Percentiles rank a stretch among this genome's conserved stretches.
These are phyloP conservation scores for Timema cristinae DNA, from an alignment of 2,888 invertebrate genomes.

Conservation along the genomic window DNA sequence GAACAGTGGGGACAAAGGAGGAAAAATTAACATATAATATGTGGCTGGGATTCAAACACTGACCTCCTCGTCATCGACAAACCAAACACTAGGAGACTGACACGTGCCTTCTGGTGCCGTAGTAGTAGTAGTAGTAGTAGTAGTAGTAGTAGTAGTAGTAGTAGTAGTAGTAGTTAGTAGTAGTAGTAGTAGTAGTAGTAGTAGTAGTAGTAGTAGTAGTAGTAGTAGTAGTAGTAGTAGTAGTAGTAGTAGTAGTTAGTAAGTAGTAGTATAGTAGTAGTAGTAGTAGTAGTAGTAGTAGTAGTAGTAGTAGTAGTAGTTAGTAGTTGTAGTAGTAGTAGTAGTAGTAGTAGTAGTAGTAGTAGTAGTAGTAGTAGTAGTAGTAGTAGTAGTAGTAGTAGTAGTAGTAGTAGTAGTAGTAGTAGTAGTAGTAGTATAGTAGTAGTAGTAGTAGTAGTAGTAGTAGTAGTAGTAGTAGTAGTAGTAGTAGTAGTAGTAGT, in stretches of 20 bases:
- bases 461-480: constrained; percentile 13
- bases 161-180: neutral
- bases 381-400: constrained; percentile 13
- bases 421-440: no score
- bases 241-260: neutral
- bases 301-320: no score
- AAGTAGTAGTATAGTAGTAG: no score
- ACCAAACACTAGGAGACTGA: no score
- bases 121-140: neutral
- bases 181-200: neutral
- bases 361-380: constrained; percentile 12
- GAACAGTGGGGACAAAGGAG: no score
- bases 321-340: constrained; percentile 11
- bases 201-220: neutral
- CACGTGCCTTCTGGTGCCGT: no score
- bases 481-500: constrained; percentile 13
- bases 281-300: constrained; percentile 13
- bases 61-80: no score
- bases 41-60: no score
- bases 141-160: neutral
- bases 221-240: neutral
- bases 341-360: constrained; percentile 12
- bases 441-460: constrained; percentile 10
- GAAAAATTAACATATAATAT: no score
- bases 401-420: constrained; percentile 13